These are phyloP conservation scores for Eupithecia insigniata DNA, from an alignment of 2,888 invertebrate genomes.

Conservation along the genomic window DNA sequence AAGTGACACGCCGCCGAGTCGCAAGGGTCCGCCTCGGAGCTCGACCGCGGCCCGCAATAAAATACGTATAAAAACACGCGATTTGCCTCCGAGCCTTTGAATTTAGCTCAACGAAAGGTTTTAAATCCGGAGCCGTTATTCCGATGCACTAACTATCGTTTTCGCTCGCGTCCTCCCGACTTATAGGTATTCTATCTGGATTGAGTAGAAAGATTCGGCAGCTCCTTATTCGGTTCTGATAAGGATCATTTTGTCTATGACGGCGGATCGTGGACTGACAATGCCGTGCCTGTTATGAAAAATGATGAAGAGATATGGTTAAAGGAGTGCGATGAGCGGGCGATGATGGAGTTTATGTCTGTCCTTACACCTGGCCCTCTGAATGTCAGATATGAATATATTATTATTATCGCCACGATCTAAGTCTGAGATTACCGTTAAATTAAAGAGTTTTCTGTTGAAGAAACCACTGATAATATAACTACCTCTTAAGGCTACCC, in stretches of 20 bases:
- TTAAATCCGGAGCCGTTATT: slow-evolving; percentile 18
- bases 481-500: no score
- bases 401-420: slow-evolving; percentile 2
- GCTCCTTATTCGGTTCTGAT: neutral
- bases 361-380: neutral
- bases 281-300: neutral
- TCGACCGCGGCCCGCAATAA: slow-evolving; percentile 32
- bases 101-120: slow-evolving; percentile 15
- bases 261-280: neutral
- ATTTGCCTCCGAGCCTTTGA: slow-evolving; percentile 28
- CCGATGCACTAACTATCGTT: slow-evolving; percentile 18
- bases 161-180: slow-evolving; percentile 16
- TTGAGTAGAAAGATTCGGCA: neutral
- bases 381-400: neutral
- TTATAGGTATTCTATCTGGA: neutral
- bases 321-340: neutral
- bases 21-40: slow-evolving; percentile 21
- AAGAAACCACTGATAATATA: neutral
- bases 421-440: neutral
- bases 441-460: neutral
- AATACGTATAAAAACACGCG: slow-evolving; percentile 35
- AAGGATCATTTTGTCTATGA: neutral
- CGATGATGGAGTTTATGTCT: neutral
- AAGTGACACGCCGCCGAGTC: slow-evolving; percentile 11
- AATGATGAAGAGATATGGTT: slow-evolving; percentile 1